Evolutionary conservation across 2,113 vertebrate species (phyloP).

Genomic region (Pontoporia blainvillei): DNA sequence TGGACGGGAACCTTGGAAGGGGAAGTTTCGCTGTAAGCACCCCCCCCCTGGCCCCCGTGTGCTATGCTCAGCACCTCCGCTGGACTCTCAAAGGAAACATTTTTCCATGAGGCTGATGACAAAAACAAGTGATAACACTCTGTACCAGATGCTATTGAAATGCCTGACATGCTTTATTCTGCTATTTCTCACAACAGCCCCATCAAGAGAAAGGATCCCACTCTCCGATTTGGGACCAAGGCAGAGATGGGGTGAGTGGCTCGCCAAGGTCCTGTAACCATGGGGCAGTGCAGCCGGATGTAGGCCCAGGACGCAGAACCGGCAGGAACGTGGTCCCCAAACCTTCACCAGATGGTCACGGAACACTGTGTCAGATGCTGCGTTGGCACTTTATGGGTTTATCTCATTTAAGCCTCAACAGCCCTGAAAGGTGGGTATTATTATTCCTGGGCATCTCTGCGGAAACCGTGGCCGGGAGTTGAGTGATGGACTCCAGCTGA

Average conservation of each 20-base stretch:
- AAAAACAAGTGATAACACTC: fast-evolving
- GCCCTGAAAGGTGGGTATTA: not conserved
- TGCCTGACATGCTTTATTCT: fast-evolving
- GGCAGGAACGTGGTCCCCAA: not conserved
- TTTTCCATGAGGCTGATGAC: not conserved
- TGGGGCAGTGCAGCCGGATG: not conserved
- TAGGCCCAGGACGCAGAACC: not conserved
- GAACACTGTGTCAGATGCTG: not conserved
- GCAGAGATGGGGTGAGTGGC: not conserved
- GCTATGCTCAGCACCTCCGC: not conserved
- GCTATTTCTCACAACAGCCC: not conserved
- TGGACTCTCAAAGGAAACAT: no score
- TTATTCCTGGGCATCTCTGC: fast-evolving
- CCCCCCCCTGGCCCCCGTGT: fast-evolving
- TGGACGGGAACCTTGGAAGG: not conserved
- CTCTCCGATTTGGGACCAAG: not conserved
- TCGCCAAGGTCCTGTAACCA: fast-evolving
- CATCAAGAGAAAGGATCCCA: not conserved
- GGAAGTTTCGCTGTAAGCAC: fast-evolving
- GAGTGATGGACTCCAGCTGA: fast-evolving
- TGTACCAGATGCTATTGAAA: fast-evolving
- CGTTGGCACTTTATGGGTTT: fast-evolving
- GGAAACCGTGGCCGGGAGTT: not conserved
- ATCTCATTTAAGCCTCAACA: fast-evolving
- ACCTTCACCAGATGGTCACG: fast-evolving